Evolutionary conservation across 2,797 vertebrate species (phyloP).

Genomic region (Syngnathus acus): DNA sequence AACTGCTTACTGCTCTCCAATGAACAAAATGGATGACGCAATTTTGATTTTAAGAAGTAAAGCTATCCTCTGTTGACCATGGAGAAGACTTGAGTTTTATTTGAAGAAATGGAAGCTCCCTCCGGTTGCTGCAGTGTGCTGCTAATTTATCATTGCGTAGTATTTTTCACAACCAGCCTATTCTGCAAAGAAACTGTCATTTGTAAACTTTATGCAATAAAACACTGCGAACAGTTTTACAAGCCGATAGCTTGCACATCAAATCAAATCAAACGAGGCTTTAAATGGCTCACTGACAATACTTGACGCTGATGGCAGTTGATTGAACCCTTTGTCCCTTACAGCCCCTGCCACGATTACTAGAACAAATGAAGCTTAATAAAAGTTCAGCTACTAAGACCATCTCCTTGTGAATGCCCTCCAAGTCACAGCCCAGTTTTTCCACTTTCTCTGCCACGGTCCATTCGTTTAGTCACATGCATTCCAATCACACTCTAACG

Average conservation of each 20-base stretch:
- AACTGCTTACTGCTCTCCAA: not conserved
- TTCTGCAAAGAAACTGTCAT: too few species aligned
- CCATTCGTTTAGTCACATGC: conserved; percentile 7
- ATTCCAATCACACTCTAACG: conserved; percentile 9
- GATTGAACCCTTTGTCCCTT: not conserved
- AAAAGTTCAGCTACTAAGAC: conserved; percentile 3
- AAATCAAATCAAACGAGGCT: too few species aligned
- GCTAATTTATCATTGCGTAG: too few species aligned
- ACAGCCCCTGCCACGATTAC: not conserved
- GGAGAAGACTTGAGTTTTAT: too few species aligned
- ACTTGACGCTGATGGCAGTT: not conserved
- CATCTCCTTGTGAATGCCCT: conserved; percentile 7
- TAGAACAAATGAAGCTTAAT: conserved; percentile 1
- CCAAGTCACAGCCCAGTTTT: conserved; percentile 4
- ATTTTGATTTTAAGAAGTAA: not conserved
- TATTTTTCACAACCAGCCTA: too few species aligned
- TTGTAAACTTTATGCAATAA: too few species aligned
- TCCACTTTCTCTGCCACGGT: conserved; percentile 2
- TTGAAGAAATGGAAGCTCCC: not conserved
- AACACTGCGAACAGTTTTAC: too few species aligned
- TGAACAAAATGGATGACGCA: not conserved
- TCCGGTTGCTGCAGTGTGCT: too few species aligned
- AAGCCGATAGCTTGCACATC: too few species aligned
- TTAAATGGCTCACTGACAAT: not conserved
- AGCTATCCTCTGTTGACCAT: too few species aligned